Percentiles rank a stretch among this genome's conserved stretches.
These are phyloP conservation scores for Catharus fuscescens DNA, from an alignment of 2,113 vertebrate genomes.

Conservation along the genomic window DNA sequence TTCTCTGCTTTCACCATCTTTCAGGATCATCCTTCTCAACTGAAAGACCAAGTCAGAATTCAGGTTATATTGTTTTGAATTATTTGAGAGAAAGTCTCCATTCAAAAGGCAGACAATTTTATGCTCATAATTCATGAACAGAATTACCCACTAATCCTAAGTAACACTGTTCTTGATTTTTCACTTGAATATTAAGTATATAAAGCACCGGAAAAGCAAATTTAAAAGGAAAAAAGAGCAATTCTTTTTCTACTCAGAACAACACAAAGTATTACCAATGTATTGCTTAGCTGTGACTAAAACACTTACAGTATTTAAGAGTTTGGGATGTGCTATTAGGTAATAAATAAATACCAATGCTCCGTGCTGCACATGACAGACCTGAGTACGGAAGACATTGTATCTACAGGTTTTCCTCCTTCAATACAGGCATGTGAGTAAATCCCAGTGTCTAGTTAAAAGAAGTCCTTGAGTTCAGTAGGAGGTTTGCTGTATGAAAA, in stretches of 20 bases:
- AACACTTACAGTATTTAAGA: neutral
- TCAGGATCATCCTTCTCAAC: neutral
- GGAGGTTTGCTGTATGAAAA: neutral
- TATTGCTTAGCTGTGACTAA: neutral
- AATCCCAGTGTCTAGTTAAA: neutral
- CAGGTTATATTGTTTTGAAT: neutral
- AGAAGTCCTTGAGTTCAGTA: neutral
- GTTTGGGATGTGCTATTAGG: neutral
- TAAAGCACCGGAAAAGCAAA: neutral
- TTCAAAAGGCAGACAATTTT: constrained; percentile 1
- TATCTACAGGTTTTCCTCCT: neutral
- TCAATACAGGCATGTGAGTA: neutral
- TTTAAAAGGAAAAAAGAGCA: neutral
- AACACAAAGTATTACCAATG: neutral
- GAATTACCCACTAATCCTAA: constrained; percentile 22
- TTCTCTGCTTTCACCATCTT: neutral
- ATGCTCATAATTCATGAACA: neutral
- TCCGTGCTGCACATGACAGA: neutral
- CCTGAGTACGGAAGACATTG: neutral
- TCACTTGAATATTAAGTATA: neutral
- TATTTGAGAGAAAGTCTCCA: neutral
- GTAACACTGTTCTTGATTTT: neutral
- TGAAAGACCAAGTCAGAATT: neutral
- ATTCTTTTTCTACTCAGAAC: neutral
- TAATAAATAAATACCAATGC: neutral